Evolutionary conservation across 2,888 invertebrate species (phyloP).

Genomic region (Dasysyrphus albostriatus): DNA sequence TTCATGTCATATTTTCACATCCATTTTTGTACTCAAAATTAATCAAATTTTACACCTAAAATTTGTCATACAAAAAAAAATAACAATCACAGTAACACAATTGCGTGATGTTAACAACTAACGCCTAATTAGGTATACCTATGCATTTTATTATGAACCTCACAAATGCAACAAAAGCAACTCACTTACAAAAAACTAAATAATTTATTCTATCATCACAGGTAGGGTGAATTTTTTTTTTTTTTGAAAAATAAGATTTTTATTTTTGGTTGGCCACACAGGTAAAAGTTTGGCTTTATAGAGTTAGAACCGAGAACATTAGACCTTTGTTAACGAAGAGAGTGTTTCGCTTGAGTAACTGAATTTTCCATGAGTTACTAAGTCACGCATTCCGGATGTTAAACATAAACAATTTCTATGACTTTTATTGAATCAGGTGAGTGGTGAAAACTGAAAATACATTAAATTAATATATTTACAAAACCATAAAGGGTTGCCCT

Average conservation of each 20-base stretch:
- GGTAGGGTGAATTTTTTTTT: background rate
- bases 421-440: constrained; percentile 1
- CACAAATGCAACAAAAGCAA: background rate
- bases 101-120: constrained; percentile 1
- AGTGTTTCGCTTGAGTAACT: background rate
- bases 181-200: background rate
- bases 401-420: background rate
- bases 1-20: background rate
- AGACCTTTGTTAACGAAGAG: background rate
- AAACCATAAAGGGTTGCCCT: constrained; percentile 10
- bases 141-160: background rate
- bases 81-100: background rate
- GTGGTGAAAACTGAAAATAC: background rate
- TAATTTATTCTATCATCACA: background rate
- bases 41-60: background rate
- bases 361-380: constrained; percentile 2
- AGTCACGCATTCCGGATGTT: constrained; percentile 16
- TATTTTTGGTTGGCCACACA: constrained; percentile 6
- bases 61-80: background rate
- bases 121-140: background rate
- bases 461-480: constrained; percentile 1
- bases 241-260: background rate
- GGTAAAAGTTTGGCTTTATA: background rate
- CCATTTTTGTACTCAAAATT: background rate
- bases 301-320: background rate